These are phyloP conservation scores for Enteromius anoplus DNA, from an alignment of 2,797 vertebrate species.

Conservation along the genomic window DNA sequence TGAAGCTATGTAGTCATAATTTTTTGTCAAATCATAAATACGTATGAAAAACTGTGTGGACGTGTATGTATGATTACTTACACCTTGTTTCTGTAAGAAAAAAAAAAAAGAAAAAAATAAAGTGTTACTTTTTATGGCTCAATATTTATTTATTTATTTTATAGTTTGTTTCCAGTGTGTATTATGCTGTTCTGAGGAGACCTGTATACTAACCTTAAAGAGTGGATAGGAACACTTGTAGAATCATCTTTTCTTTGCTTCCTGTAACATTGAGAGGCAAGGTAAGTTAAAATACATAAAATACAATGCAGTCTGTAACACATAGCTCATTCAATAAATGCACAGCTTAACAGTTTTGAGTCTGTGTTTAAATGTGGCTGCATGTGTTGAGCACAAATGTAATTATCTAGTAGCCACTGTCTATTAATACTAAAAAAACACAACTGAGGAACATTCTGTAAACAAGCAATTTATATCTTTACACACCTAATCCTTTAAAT, in stretches of 20 bases:
- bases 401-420: background rate
- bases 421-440: background rate
- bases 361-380: too few relatives aligned
- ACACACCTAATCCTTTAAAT: background rate
- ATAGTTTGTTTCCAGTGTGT: background rate
- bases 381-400: background rate
- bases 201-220: constrained; percentile 68
- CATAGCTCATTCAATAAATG: too few relatives aligned
- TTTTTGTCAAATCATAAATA: background rate
- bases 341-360: too few relatives aligned
- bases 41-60: background rate
- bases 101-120: constrained; percentile 35
- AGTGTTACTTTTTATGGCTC: background rate
- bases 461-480: background rate
- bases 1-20: background rate
- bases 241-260: constrained; percentile 65
- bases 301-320: too few relatives aligned
- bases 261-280: background rate
- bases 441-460: background rate
- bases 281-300: too few relatives aligned
- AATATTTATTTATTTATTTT: constrained; percentile 20
- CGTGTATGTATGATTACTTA: constrained; percentile 66
- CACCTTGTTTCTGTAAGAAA: constrained; percentile 73
- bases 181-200: background rate
- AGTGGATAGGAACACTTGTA: constrained; percentile 72